Base-by-base conservation (phyloP, 2,888 invertebrate genomes). In the Catonia carolina region DNA sequence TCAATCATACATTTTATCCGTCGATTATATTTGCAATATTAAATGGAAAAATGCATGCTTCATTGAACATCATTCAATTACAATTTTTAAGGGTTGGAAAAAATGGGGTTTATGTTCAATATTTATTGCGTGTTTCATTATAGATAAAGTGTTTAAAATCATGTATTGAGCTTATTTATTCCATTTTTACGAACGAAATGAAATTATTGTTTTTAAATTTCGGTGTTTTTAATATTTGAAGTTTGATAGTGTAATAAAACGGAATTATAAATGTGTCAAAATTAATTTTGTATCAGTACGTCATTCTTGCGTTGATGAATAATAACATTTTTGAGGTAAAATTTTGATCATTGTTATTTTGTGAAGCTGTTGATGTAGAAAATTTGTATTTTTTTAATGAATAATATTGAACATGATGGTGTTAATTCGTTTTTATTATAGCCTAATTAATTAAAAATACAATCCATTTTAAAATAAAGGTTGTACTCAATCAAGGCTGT, bases 41-140 rank as follows among this genome's bases (percentile, higher is more conserved):
- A 37, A 37, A 14, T 36, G 51, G 20, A 35, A 39, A 27, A 52
- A 52, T 52, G 18, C 17, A 41, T 31, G 52, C 27, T 52, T 52
- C 52, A 52, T 52, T 52, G 41, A 41, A 39, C 52, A 52, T 41
- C 37, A 52, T 36, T 39, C 52, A 52, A 52, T 39, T 52, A 52
- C 37, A 37, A 27, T 18, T 41, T 37, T 27, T 37, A 27, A 52
- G 41, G 27, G 27, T 23, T 15, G 37, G 22, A 14, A 51, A 39
- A 23, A 51, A 51, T 37, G 31, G 23, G 23, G 27, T 18, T 50
- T 20, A 35, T 50, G 15, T 17, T 41, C 17, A 15, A 8, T 6
- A 18, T 14, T 22, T 20, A n/a, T 47, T 23, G 15, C 22, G 22
- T 47, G 47, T 27, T 47, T 47, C 22, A 47, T 18, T 27, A 47